Evolutionary conservation across 2,888 invertebrate species (phyloP).

Genomic region (Pedicia rivosa): DNA sequence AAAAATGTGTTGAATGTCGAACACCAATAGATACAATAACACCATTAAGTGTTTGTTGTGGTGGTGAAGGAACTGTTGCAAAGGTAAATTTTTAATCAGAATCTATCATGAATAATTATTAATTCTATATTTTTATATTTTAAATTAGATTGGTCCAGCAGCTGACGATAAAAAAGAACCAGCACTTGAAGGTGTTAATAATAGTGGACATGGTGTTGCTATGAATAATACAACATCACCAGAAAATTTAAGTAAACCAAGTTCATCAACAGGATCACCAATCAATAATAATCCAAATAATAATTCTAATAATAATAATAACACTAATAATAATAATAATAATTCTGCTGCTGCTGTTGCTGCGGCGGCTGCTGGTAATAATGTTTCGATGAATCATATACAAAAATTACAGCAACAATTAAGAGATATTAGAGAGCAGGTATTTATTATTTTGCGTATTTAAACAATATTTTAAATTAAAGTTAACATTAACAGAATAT

Average conservation of each 20-base stretch:
- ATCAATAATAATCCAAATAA: not conserved
- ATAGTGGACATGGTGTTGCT: conserved; percentile 26
- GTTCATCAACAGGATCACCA: conserved; percentile 1
- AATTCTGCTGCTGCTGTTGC: conserved; percentile 13
- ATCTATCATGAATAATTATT: not conserved
- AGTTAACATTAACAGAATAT: too few relatives aligned
- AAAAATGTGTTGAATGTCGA: conserved; percentile 92
- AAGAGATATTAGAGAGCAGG: conserved; percentile 96
- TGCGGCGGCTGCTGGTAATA: conserved; percentile 35
- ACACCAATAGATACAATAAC: conserved; percentile 62
- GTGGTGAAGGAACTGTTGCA: conserved; percentile 28
- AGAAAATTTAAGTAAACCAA: conserved; percentile 1
- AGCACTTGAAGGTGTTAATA: conserved; percentile 21
- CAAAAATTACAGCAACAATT: conserved; percentile 86
- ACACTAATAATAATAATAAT: conserved; percentile 24
- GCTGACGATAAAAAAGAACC: conserved; percentile 18
- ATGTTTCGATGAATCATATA: conserved; percentile 62
- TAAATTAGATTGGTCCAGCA: not conserved
- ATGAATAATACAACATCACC: conserved; percentile 26
- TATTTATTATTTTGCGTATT: conserved; percentile 27
- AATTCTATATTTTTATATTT: not conserved
- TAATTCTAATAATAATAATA: too few relatives aligned
- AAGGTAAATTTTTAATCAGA: conserved; percentile 18
- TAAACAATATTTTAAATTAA: conserved; percentile 98
- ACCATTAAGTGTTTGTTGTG: conserved; percentile 40